A percentile compares a stretch with the other conserved stretches of the same genome.
phyloP scores from a whole-genome alignment of 2,888 invertebrate species.

The Pogonocherus hispidulus region DNA sequence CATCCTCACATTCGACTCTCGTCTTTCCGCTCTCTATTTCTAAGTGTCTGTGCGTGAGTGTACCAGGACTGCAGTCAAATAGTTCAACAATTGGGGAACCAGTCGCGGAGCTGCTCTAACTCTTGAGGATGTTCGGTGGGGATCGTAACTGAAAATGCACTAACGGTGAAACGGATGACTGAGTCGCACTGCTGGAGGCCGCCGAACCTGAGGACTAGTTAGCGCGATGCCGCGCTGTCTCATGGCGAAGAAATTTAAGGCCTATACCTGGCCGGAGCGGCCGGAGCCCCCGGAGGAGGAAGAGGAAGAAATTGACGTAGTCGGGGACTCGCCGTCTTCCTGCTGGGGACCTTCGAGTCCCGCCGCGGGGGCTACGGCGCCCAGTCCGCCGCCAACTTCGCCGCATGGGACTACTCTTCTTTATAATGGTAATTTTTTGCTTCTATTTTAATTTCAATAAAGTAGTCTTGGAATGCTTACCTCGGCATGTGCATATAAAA shows the following conservation, averaged over 20 bases:
- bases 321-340: conserved; percentile 76
- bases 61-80: background rate
- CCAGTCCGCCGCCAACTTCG: conserved; percentile 79
- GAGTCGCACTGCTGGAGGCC: conserved; percentile 34
- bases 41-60: conserved; percentile 46
- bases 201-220: conserved; percentile 21
- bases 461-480: too few species aligned
- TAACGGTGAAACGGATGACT: conserved; percentile 31
- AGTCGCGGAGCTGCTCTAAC: background rate
- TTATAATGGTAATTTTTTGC: conserved; percentile 78
- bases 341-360: conserved; percentile 84
- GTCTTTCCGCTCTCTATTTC: conserved; percentile 48
- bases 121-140: background rate
- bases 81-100: background rate
- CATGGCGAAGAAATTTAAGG: conserved; percentile 97
- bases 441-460: background rate
- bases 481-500: too few species aligned
- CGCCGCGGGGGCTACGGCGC: conserved; percentile 82
- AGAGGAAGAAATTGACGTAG: conserved; percentile 90
- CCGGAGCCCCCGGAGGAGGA: conserved; percentile 71
- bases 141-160: conserved; percentile 1
- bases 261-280: conserved; percentile 82
- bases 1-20: conserved; percentile 50
- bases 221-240: conserved; percentile 89
- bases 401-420: conserved; percentile 80